These are phyloP conservation scores for Corvus hawaiiensis DNA, from an alignment of 2,113 vertebrate species.

Conservation along the genomic window DNA sequence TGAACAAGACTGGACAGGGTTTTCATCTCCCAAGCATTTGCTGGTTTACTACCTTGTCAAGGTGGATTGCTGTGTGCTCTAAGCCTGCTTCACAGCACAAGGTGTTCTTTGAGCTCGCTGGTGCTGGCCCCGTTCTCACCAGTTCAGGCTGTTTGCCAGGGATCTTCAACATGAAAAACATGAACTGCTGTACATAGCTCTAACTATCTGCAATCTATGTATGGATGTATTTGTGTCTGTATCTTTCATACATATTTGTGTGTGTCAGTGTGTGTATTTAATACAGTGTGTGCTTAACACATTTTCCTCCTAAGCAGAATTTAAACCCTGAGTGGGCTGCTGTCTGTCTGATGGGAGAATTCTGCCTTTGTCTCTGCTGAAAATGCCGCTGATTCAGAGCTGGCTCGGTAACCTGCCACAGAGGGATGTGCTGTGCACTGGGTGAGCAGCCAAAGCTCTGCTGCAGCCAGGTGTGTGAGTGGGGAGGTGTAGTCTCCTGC, in stretches of 20 bases:
- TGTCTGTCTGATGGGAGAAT: neutral
- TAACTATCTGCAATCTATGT: accelerated
- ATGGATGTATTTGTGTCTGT: neutral
- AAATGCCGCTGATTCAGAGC: too few species aligned
- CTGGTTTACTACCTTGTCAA: neutral
- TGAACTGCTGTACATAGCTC: neutral
- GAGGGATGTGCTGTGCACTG: neutral
- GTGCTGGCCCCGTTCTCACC: neutral
- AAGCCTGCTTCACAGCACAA: accelerated
- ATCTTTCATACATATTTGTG: neutral
- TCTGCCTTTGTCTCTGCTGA: neutral
- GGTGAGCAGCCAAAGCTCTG: neutral
- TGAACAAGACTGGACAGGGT: neutral
- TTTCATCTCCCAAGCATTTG: neutral
- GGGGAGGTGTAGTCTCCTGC: neutral
- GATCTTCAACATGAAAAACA: neutral
- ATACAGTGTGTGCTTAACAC: neutral
- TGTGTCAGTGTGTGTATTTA: neutral
- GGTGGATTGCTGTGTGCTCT: neutral
- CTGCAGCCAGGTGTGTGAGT: neutral
- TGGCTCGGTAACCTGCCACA: neutral
- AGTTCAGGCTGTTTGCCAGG: neutral
- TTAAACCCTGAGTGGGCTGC: neutral
- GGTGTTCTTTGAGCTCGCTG: neutral
- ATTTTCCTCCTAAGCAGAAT: neutral